These are phyloP conservation scores for Bhutanitis thaidina DNA, from an alignment of 2,888 invertebrate genomes.

Conservation along the genomic window DNA sequence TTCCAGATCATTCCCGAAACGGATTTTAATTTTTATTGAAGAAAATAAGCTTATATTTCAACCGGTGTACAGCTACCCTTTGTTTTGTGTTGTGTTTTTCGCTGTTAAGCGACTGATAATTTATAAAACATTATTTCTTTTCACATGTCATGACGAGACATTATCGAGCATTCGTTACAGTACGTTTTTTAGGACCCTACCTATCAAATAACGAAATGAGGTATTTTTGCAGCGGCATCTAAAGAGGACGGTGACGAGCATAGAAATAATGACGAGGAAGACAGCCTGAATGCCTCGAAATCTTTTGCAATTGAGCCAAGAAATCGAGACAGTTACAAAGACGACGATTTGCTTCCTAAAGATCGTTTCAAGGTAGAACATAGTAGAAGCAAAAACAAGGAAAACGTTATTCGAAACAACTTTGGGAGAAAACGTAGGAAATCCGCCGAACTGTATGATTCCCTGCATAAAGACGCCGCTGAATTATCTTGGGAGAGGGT, in stretches of 20 bases:
- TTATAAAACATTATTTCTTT: no score
- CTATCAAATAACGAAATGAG: no score
- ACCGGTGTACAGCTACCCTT: no score
- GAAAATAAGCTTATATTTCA: no score
- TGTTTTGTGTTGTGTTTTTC: no score
- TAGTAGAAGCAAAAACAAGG: neutral
- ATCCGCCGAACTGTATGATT: neutral
- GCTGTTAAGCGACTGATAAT: no score
- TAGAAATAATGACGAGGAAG: neutral
- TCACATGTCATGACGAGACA: no score
- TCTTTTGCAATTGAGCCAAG: neutral
- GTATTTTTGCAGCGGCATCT: neutral
- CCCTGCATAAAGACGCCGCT: neutral
- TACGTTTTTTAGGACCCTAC: no score
- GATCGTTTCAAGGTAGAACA: constrained; percentile 2
- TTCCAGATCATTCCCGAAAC: no score
- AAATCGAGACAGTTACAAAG: neutral
- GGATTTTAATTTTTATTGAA: no score
- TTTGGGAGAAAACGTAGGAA: neutral
- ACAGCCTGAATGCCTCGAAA: neutral
- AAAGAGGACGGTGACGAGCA: neutral
- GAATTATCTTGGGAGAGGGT: neutral
- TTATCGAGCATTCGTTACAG: no score
- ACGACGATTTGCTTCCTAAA: neutral
- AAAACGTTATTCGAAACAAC: neutral